Evolutionary conservation across 2,888 invertebrate species (phyloP).

Genomic region (Bimastos eiseni): DNA sequence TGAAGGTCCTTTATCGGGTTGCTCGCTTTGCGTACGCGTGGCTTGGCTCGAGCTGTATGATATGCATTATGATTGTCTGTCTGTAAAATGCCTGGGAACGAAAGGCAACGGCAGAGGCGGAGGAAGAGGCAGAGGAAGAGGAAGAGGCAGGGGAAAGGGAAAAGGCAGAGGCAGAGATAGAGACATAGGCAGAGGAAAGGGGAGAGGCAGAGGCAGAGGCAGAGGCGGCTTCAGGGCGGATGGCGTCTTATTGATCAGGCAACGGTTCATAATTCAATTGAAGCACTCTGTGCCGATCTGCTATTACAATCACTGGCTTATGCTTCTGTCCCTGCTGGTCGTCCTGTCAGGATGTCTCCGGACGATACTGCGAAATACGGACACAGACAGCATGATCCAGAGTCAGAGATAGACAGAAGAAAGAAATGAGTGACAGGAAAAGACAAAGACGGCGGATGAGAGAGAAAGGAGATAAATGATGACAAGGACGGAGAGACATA

Average conservation of each 20-base stretch:
- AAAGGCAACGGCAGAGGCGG: not conserved
- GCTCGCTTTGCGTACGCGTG: not conserved
- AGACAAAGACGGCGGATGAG: not conserved
- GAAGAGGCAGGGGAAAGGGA: not conserved
- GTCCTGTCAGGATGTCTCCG: not conserved
- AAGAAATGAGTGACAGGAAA: no score
- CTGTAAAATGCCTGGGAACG: not conserved
- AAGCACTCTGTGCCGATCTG: not conserved
- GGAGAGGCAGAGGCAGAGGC: no score
- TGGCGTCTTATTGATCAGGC: slow-evolving; percentile 1
- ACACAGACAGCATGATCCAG: no score
- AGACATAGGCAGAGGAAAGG: not conserved
- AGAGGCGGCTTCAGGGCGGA: not conserved
- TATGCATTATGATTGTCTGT: not conserved
- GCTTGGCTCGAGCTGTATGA: not conserved
- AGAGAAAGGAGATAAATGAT: not conserved
- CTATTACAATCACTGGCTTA: slow-evolving; percentile 13
- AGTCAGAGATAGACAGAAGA: not conserved
- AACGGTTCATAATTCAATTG: slow-evolving; percentile 7
- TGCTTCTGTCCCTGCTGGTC: slow-evolving; percentile 13
- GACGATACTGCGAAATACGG: not conserved
- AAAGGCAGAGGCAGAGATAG: no score
- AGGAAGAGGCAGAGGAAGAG: no score
- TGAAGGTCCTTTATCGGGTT: not conserved
- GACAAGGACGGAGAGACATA: not conserved